These are phyloP conservation scores for Helicoverpa zea DNA, from an alignment of 1,140 invertebrate species.

Conservation along the genomic window DNA sequence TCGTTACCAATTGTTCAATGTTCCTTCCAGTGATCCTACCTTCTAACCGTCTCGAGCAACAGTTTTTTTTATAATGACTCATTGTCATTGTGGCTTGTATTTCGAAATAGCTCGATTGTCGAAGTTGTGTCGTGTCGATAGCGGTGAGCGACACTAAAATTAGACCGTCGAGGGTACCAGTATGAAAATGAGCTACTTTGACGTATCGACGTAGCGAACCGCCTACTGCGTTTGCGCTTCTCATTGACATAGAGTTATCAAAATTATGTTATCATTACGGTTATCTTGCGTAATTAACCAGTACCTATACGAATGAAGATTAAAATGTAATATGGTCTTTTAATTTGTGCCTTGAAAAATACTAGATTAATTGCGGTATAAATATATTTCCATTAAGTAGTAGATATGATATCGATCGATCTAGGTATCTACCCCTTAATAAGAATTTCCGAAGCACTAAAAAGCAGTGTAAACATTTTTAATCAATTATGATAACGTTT, in stretches of 20 bases:
- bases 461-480: background rate
- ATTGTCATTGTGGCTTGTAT: background rate
- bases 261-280: too few relatives aligned
- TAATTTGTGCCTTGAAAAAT: too few relatives aligned
- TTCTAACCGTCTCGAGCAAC: background rate
- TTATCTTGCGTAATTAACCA: background rate
- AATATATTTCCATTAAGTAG: too few relatives aligned
- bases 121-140: slow-evolving; percentile 1
- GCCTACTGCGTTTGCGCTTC: background rate
- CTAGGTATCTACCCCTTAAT: too few relatives aligned
- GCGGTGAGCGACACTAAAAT: slow-evolving; percentile 15
- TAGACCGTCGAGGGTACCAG: slow-evolving; percentile 5
- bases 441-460: background rate
- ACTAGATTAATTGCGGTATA: too few relatives aligned
- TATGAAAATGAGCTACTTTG: slow-evolving; percentile 6
- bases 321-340: too few relatives aligned
- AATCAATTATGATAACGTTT: too few relatives aligned
- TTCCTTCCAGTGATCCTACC: background rate
- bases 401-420: too few relatives aligned
- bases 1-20: background rate
- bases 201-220: background rate
- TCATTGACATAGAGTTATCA: background rate
- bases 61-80: background rate
- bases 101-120: background rate
- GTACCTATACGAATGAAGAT: too few relatives aligned